These are phyloP conservation scores for Eunapius fragilis DNA, from an alignment of 37 sponge, comb jelly and placozoan species.

Conservation along the genomic window DNA sequence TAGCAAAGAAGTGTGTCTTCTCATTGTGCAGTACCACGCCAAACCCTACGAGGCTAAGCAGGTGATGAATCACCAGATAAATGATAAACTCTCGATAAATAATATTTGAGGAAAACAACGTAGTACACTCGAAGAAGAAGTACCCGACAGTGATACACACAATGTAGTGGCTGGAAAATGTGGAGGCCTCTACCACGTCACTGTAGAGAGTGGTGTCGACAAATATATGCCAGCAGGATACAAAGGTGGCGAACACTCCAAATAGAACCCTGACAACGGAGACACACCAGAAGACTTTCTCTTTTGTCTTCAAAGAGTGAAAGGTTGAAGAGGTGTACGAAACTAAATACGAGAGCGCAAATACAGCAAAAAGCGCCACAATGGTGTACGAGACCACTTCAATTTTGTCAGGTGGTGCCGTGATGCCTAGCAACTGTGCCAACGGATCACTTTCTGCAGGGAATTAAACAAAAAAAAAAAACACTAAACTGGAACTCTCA, in stretches of 20 bases:
- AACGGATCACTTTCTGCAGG: background rate
- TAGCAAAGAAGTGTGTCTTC: slow-evolving; percentile 44
- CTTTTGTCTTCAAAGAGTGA: slow-evolving; percentile 18
- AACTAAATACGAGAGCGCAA: background rate
- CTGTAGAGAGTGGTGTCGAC: slow-evolving; percentile 35
- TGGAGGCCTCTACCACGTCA: slow-evolving; percentile 28
- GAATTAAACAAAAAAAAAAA: no score
- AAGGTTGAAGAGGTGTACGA: slow-evolving; percentile 20
- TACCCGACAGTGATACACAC: slow-evolving; percentile 29
- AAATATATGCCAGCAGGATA: slow-evolving; percentile 39
- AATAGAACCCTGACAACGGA: slow-evolving; percentile 51
- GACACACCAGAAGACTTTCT: slow-evolving; percentile 69
- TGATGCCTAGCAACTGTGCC: background rate
- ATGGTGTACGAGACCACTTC: background rate
- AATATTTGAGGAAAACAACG: slow-evolving; percentile 22
- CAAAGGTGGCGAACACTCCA: slow-evolving; percentile 25
- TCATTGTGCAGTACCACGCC: slow-evolving; percentile 8
- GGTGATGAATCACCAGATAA: slow-evolving; percentile 38
- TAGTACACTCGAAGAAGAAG: slow-evolving; percentile 47
- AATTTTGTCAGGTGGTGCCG: background rate
- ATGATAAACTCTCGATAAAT: slow-evolving; percentile 27
- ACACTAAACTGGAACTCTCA: no score
- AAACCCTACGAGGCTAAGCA: slow-evolving; percentile 31
- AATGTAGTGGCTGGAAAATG: slow-evolving; percentile 2
- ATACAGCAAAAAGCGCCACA: slow-evolving; percentile 1